These are phyloP conservation scores for Eurytoma californica DNA, from an alignment of 2,888 invertebrate genomes.

Conservation along the genomic window DNA sequence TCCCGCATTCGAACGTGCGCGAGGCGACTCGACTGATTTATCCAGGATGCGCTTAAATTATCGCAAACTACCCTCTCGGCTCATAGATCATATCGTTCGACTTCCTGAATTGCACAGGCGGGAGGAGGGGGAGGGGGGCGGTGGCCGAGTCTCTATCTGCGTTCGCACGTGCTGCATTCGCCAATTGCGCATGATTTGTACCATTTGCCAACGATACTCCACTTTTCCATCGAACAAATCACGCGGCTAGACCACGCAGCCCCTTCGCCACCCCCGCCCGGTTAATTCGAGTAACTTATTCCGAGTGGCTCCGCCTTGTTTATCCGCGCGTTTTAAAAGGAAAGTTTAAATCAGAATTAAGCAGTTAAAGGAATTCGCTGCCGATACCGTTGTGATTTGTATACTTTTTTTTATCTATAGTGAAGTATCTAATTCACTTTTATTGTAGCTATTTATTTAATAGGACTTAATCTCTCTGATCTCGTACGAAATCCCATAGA, in stretches of 20 bases:
- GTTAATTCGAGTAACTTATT: no score
- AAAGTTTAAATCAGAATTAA: no score
- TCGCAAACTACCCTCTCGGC: conserved; percentile 60
- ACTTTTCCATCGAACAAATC: conserved; percentile 20
- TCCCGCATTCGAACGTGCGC: background rate
- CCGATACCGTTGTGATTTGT: no score
- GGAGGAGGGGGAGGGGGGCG: background rate
- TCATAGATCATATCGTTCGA: conserved; percentile 72
- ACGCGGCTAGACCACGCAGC: background rate
- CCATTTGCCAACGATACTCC: conserved; percentile 51
- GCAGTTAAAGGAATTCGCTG: no score
- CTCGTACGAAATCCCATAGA: no score
- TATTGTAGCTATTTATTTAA: no score
- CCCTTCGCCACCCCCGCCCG: no score
- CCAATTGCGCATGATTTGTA: conserved; percentile 55
- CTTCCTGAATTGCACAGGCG: conserved; percentile 67
- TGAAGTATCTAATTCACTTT: no score
- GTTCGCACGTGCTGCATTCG: conserved; percentile 30
- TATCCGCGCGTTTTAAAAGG: no score
- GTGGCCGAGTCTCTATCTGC: conserved; percentile 36
- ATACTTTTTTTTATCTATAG: no score
- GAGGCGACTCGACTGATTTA: conserved; percentile 58
- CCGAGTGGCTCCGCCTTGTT: no score
- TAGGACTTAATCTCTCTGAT: no score
- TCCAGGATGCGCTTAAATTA: conserved; percentile 67